Conservation (phyloP, 2,888 invertebrate genomes). For the Rhagonycha fulva region DNA sequence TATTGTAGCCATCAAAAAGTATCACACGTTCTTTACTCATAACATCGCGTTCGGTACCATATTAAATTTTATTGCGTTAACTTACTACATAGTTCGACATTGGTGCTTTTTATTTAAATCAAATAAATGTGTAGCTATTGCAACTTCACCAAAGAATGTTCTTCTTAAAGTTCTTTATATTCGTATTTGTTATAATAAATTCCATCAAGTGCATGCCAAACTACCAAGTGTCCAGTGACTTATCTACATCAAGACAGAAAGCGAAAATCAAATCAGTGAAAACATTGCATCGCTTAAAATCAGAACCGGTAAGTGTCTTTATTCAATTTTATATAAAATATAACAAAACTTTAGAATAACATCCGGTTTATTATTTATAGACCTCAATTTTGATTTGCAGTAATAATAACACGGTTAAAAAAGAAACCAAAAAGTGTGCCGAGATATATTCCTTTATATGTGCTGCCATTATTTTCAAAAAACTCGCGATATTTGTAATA, state of each 20-base stretch:
- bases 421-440: constrained; percentile 15
- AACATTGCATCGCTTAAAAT: constrained; percentile 13
- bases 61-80: constrained; percentile 7
- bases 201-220: constrained; percentile 13
- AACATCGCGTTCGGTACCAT: constrained; percentile 3
- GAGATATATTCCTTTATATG: constrained; percentile 10
- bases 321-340: not conserved
- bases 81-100: not conserved
- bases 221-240: not conserved
- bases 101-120: constrained; percentile 1
- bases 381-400: constrained; percentile 5
- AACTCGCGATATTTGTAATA: not conserved
- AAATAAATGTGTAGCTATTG: not conserved
- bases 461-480: not conserved
- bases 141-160: constrained; percentile 15
- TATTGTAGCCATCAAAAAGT: constrained; percentile 17
- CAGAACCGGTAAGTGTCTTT: constrained; percentile 14
- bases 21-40: constrained; percentile 14
- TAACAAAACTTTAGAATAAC: not conserved
- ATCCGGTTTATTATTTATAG: constrained; percentile 3
- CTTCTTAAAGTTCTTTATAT: not conserved
- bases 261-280: constrained; percentile 13
- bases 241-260: constrained; percentile 6
- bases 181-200: constrained; percentile 5
- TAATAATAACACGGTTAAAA: constrained; percentile 18